Evolutionary conservation across 1,140 invertebrate genomes (phyloP).

Genomic region (Drosophila nikananu): DNA sequence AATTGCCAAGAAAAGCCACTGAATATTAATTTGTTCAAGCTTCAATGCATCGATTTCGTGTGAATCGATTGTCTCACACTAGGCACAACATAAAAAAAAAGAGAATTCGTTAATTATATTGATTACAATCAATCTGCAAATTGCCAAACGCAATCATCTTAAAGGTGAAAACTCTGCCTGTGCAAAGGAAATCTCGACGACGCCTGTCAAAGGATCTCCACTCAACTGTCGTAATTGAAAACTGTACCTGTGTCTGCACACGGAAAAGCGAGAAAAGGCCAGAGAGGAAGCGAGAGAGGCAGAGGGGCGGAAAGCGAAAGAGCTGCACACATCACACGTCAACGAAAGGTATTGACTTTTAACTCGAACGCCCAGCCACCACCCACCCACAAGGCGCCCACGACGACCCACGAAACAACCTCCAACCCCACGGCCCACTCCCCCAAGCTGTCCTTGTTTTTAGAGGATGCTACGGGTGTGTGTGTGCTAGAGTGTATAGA

Average conservation of each 20-base stretch:
- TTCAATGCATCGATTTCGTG: constrained; percentile 6
- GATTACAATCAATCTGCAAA: constrained; percentile 52
- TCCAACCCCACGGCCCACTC: constrained; percentile 2
- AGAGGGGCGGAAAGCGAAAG: not conserved
- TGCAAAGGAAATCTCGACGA: constrained; percentile 24
- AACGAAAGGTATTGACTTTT: constrained; percentile 77
- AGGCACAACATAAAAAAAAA: no score
- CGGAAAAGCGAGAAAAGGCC: not conserved
- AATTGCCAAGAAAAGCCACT: no score
- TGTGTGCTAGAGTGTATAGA: not conserved
- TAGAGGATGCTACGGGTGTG: constrained; percentile 10
- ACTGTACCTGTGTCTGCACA: constrained; percentile 60
- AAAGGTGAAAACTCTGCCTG: constrained; percentile 35
- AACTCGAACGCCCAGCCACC: constrained; percentile 45
- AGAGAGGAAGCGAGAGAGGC: not conserved
- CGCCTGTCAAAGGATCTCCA: constrained; percentile 68
- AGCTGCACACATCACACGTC: constrained; percentile 55
- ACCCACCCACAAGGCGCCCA: not conserved
- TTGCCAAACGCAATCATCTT: constrained; percentile 51
- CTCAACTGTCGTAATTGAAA: constrained; percentile 71
- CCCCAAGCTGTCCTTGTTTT: constrained; percentile 20
- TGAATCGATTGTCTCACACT: constrained; percentile 31
- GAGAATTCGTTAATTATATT: constrained; percentile 37
- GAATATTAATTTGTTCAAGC: not conserved
- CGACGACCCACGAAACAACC: not conserved